Base-by-base conservation (phyloP, 1,140 invertebrate genomes). In the Drosophila insularis region DNA sequence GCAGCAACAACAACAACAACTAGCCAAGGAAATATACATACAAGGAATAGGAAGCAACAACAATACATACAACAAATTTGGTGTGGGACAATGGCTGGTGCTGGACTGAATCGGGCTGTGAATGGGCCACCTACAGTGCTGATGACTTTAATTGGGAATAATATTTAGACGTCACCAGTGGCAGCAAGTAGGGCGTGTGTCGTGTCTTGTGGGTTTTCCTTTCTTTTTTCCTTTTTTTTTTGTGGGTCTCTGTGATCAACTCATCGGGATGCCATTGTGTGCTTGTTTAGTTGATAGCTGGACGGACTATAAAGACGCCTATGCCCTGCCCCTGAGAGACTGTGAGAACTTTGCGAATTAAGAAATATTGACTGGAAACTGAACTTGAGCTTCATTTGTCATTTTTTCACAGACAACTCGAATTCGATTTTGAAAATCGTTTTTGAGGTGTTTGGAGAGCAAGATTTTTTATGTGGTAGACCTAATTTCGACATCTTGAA, bases 101-200 rank as follows among this genome's bases (percentile, higher is more conserved):
- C 17, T 23, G 46, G 39, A n/a, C n/a, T 35, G 50, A 7, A 11
- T 46, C 71, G 68, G 68, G 39, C 71, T 84, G 69, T 80, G 68
- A 77, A 82, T 72, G 78, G 78, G 77, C 90, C 78, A 89, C 90
- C 87, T 84, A 89, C 71, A 43, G 90, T 61, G 86, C 78, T 90
- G 84, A 91, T 91, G 90, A 89, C 90, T 91, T 91, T 91, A 91
- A 91, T 91, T 91, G 90, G 84, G 85, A 90, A 91, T 87, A 91
- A 91, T 91, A 91, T 91, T 91, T 90, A 89, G 81, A 90, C 81
- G 90, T 89, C 76, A 89, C 53, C 62, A 58, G 69, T 35, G 68
- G 70, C 68, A 77, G 70, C 68, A 77, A 77, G 67, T 71, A 71
- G 74, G 74, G 67, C 74, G 69, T 69, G 62, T 59, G 70, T 21